Evolutionary conservation across 2,888 invertebrate genomes (phyloP).

Genomic region (Drosophila limbata): DNA sequence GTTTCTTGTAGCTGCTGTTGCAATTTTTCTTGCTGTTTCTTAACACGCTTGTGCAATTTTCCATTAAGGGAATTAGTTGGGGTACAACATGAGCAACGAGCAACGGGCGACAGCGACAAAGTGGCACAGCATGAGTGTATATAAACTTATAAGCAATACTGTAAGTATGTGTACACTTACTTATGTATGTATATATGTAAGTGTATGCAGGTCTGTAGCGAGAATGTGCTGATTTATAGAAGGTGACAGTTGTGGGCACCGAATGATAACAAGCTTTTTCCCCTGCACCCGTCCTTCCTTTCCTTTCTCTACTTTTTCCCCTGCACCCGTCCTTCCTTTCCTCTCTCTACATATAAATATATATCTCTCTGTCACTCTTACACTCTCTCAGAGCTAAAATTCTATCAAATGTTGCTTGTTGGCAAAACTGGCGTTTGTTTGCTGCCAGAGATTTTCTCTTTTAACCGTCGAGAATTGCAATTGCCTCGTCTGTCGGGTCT

Average conservation of each 20-base stretch:
- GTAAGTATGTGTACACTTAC: slow-evolving; percentile 23
- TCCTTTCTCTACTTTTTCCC: slow-evolving; percentile 24
- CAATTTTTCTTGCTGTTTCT: slow-evolving; percentile 38
- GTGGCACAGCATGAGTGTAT: slow-evolving; percentile 38
- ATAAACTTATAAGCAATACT: slow-evolving; percentile 40
- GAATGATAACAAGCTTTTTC: slow-evolving; percentile 75
- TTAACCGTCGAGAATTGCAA: slow-evolving; percentile 42
- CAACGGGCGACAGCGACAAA: slow-evolving; percentile 37
- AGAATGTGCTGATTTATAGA: slow-evolving; percentile 73
- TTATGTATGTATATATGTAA: slow-evolving; percentile 28
- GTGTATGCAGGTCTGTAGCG: slow-evolving; percentile 28
- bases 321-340: not conserved
- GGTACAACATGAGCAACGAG: slow-evolving; percentile 47
- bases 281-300: not conserved
- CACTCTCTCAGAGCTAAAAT: slow-evolving; percentile 24
- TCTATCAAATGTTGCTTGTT: slow-evolving; percentile 56
- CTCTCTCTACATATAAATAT: not conserved
- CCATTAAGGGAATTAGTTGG: slow-evolving; percentile 81
- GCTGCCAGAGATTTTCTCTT: slow-evolving; percentile 62
- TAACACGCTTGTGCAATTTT: slow-evolving; percentile 72
- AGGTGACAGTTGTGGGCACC: slow-evolving; percentile 80
- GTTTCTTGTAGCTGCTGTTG: slow-evolving; percentile 29
- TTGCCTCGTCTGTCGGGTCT: slow-evolving; percentile 24
- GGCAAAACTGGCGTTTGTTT: slow-evolving; percentile 63
- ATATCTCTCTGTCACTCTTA: not conserved